Percentiles rank a stretch among this genome's conserved stretches.
Conservation (phyloP, 2,888 invertebrate species). For the Phanerotoma sp. region DNA sequence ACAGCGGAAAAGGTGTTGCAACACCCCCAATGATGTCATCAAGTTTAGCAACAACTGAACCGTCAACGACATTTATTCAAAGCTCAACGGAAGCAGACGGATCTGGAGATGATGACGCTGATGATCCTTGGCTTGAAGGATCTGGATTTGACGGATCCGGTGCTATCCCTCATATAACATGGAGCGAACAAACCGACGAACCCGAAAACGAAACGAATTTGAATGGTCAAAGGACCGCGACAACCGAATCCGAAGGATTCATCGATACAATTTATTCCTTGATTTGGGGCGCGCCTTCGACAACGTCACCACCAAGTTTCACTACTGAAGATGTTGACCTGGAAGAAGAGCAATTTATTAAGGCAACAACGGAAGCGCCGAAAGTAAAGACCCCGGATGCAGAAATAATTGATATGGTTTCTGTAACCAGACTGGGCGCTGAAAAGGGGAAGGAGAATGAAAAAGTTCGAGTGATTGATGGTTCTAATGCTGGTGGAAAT, state of each 20-base stretch:
- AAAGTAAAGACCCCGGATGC: conserved; percentile 24
- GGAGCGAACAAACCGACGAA: conserved; percentile 27
- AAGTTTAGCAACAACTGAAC: not conserved
- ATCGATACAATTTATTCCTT: conserved; percentile 29
- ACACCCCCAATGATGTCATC: not conserved
- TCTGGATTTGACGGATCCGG: conserved; percentile 54
- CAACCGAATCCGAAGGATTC: conserved; percentile 30
- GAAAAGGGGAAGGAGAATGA: conserved; percentile 25
- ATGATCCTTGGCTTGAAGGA: conserved; percentile 44
- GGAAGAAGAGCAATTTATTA: conserved; percentile 49
- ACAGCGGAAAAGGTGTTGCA: conserved; percentile 13
- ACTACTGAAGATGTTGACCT: conserved; percentile 36
- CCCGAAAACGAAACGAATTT: conserved; percentile 29
- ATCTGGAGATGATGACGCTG: conserved; percentile 49
- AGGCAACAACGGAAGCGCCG: conserved; percentile 5
- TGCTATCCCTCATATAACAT: conserved; percentile 33
- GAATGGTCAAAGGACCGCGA: conserved; percentile 25
- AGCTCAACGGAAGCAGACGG: no score
- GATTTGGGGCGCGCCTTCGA: conserved; percentile 33
- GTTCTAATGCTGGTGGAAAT: no score
- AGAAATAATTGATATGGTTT: conserved; percentile 10
- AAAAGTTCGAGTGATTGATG: no score
- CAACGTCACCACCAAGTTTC: conserved; percentile 31
- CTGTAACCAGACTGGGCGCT: conserved; percentile 1
- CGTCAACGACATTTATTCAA: no score